Percentiles rank a stretch among this genome's conserved stretches.
Evolutionary conservation across 2,797 vertebrate genomes (phyloP).

Genomic region (Eutrigla gurnardus): DNA sequence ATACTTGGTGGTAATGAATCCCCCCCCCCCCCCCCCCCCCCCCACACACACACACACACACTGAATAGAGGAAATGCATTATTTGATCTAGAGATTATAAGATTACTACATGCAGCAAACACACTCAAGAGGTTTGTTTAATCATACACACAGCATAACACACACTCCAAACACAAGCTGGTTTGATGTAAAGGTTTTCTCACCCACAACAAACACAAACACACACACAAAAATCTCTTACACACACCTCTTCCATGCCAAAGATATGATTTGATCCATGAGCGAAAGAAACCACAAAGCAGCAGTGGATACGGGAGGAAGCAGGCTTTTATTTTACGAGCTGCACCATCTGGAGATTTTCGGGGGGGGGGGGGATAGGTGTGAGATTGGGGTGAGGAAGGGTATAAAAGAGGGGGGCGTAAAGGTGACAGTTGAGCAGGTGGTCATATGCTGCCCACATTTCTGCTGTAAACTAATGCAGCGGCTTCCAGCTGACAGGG

Average conservation of each 20-base stretch:
- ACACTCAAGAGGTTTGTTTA: conserved; percentile 8
- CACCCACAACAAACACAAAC: neutral
- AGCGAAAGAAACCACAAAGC: conserved; percentile 15
- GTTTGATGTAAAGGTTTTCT: conserved; percentile 18
- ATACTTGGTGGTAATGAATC: conserved; percentile 34
- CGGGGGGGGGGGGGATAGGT: neutral
- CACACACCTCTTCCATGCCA: neutral
- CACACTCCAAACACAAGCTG: neutral
- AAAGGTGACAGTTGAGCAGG: conserved; percentile 15
- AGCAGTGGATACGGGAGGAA: conserved; percentile 29
- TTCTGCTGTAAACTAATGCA: neutral
- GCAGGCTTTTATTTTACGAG: conserved; percentile 38
- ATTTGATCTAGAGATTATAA: conserved; percentile 36
- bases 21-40: conserved; percentile 24
- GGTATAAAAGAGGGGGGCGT: neutral
- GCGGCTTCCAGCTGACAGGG: neutral
- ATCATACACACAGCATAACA: neutral
- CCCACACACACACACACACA: conserved; percentile 2
- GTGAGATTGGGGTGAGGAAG: neutral
- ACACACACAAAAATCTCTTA: neutral
- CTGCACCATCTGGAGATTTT: conserved; percentile 26
- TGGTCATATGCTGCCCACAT: conserved; percentile 12
- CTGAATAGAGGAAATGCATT: conserved; percentile 23
- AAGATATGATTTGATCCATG: conserved; percentile 29
- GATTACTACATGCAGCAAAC: conserved; percentile 7